Evolutionary conservation across 2,113 vertebrate genomes (phyloP).

Genomic region (Holacanthus passer): DNA sequence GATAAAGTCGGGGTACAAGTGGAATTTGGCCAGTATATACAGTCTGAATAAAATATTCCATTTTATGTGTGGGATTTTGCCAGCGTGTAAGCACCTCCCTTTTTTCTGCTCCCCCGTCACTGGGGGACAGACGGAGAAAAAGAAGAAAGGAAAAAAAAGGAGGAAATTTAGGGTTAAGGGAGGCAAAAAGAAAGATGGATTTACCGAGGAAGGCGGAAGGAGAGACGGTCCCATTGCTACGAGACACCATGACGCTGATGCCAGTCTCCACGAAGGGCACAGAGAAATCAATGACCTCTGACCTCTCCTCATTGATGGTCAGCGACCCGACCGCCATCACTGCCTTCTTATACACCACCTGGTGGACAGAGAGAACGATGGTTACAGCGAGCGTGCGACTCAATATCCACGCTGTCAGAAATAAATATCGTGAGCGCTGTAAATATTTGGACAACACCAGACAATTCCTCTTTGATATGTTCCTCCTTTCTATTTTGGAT

Average conservation of each 20-base stretch:
- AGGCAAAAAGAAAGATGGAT: constrained; percentile 7
- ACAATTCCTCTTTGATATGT: constrained; percentile 15
- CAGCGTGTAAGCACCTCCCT: constrained; percentile 58
- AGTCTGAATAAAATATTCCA: constrained; percentile 72
- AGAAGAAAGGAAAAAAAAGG: not conserved
- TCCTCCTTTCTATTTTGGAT: constrained; percentile 7
- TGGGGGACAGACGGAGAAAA: not conserved
- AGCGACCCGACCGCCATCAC: constrained; percentile 97
- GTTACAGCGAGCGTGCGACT: constrained; percentile 1
- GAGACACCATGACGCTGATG: constrained; percentile 99
- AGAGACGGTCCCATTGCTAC: constrained; percentile 97
- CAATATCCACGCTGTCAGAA: not conserved
- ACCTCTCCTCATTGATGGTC: constrained; percentile 97
- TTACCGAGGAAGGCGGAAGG: constrained; percentile 97
- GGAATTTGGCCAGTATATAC: constrained; percentile 55
- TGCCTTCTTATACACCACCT: constrained; percentile 96
- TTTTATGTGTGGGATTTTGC: constrained; percentile 51
- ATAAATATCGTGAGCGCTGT: constrained; percentile 35
- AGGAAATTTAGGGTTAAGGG: not conserved
- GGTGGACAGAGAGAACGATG: constrained; percentile 11
- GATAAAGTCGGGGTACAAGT: constrained; percentile 72
- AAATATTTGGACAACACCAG: constrained; percentile 54
- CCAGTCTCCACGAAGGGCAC: constrained; percentile 98
- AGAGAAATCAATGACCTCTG: constrained; percentile 96
- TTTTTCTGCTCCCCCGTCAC: constrained; percentile 18